Conservation (phyloP, 1,140 invertebrate species). For the Drosophila leontia region DNA sequence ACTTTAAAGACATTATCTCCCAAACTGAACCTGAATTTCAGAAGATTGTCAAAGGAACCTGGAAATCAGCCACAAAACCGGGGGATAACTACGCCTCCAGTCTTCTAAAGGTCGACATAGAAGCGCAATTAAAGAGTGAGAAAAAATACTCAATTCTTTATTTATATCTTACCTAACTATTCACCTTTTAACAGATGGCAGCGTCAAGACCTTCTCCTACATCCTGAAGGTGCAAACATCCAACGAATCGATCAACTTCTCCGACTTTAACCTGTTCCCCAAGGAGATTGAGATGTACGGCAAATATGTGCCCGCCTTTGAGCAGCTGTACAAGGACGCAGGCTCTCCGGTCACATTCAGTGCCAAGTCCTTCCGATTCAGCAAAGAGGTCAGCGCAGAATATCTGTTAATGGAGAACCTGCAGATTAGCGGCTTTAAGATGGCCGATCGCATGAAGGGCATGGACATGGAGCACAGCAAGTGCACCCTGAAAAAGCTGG, state of each 20-base stretch:
- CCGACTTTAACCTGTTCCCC: slow-evolving; percentile 40
- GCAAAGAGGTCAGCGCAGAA: slow-evolving; percentile 17
- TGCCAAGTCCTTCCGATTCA: slow-evolving; percentile 37
- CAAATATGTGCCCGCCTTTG: slow-evolving; percentile 49
- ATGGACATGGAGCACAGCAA: slow-evolving; percentile 86
- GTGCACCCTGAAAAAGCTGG: slow-evolving; percentile 86
- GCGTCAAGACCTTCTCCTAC: slow-evolving; percentile 32
- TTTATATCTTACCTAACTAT: neutral
- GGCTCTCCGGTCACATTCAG: slow-evolving; percentile 45
- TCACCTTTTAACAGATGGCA: slow-evolving; percentile 17
- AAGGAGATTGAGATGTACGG: slow-evolving; percentile 52
- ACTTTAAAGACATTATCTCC: slow-evolving; percentile 43
- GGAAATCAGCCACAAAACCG: slow-evolving; percentile 43
- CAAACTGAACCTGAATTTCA: slow-evolving; percentile 42
- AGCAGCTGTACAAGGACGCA: slow-evolving; percentile 34
- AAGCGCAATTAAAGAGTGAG: slow-evolving; percentile 46
- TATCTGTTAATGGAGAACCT: slow-evolving; percentile 54
- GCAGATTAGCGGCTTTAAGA: slow-evolving; percentile 22
- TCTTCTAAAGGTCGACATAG: slow-evolving; percentile 37
- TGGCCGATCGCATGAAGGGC: slow-evolving; percentile 73
- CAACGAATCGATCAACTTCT: neutral
- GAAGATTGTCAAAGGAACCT: slow-evolving; percentile 35
- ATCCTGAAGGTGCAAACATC: slow-evolving; percentile 38
- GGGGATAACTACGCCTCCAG: slow-evolving; percentile 48
- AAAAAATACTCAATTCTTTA: too few species aligned